A percentile compares a stretch with the other conserved stretches of the same genome.
Conservation (phyloP, 2,113 vertebrate species). For the Dicerorhinus sumatrensis region DNA sequence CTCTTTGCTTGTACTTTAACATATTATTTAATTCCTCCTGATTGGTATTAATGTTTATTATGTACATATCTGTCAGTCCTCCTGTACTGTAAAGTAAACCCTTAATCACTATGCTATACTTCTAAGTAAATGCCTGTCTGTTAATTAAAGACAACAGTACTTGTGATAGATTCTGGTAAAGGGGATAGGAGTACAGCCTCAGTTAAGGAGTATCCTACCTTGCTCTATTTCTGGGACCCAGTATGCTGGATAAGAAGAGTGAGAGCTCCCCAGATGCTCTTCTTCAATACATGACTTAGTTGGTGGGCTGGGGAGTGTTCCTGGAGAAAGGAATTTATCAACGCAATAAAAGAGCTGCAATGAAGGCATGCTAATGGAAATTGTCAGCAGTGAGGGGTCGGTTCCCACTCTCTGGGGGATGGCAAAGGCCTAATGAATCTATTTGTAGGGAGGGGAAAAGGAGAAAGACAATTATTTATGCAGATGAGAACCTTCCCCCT, state of each 20-base stretch:
- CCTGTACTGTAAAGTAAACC: neutral
- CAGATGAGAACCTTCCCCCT: constrained; percentile 31
- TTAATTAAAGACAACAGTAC: neutral
- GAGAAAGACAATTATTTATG: constrained; percentile 48
- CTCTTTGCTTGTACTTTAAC: constrained; percentile 17
- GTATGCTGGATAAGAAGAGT: neutral
- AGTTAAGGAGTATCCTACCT: neutral
- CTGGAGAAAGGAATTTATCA: constrained; percentile 82
- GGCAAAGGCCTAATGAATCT: constrained; percentile 58
- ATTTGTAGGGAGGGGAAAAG: constrained; percentile 41
- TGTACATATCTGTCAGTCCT: neutral
- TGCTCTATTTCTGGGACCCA: constrained; percentile 12
- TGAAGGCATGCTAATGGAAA: constrained; percentile 82
- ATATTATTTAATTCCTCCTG: constrained; percentile 12
- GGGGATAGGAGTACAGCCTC: neutral
- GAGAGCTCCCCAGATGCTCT: neutral
- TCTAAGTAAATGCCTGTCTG: neutral
- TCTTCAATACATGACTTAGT: constrained; percentile 52
- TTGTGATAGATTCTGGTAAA: neutral
- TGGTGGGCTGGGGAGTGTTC: constrained; percentile 49
- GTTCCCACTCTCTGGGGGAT: constrained; percentile 67
- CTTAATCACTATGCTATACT: neutral
- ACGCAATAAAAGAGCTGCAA: constrained; percentile 73
- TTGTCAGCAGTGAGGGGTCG: constrained; percentile 75
- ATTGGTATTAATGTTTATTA: neutral